Base-by-base conservation (phyloP, 2,113 vertebrate genomes). In the Capricornis sumatraensis region DNA sequence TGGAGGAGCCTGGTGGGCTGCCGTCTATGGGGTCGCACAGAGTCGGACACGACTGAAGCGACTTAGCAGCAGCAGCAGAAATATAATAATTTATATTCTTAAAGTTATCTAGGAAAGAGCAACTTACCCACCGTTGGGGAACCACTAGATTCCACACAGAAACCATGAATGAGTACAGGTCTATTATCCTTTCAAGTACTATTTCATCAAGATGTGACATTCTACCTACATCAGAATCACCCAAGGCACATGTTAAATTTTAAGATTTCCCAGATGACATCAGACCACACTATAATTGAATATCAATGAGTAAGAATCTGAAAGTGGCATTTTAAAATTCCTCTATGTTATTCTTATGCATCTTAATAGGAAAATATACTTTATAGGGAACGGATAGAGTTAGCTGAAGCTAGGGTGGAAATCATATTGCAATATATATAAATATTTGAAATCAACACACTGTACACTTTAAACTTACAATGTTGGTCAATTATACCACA, bases 341-440 rank as follows among this genome's bases (percentile, higher is more conserved):
- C 21, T 40, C 55, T 23, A 76, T 62, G 6, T 92, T 92, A 89
- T 45, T 89, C 25, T 94, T 79, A 89, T 6, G 6, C 36, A 74
- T 84, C 36, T 87, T 67, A 91, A 85, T 62, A 78, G 23, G 86
- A 93, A 79, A 92, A 17, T 84, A 82, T 11, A 92, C 13, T 84
- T 84, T 89, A 62, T 25, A 84, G 27, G 28, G n/a, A 58, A 45
- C 50, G 6, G 60, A 50, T 5, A 92, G 28, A 62, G 2, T 53
- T 84, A 58, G 55, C 21, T 52, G 76, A 96, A 84, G 45, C 64
- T 92, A 62, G 5, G 16, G 36, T 84, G 23, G 62, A n/a, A 64
- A 89, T 85, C 47, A 47, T 84, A 93, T 14, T 55, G 19, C 10
- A 62, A 30, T 78, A 79, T 89, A 55, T 89, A 47, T 40, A 60